These are phyloP conservation scores for Meandrina meandrites DNA, from an alignment of 92 coral and sea anemone species.

Conservation along the genomic window DNA sequence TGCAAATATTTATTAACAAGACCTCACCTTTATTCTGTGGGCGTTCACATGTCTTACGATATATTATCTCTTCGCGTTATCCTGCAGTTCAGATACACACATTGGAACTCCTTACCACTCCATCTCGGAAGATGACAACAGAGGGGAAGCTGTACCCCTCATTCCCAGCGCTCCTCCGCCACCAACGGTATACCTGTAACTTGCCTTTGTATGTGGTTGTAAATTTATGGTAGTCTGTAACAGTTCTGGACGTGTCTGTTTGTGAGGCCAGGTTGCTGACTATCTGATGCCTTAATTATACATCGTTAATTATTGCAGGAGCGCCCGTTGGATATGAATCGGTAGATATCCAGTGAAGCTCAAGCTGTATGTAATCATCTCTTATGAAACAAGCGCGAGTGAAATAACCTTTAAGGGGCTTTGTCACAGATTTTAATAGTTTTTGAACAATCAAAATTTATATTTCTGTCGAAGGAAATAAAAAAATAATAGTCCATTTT, in stretches of 20 bases:
- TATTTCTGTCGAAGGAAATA: too few species aligned
- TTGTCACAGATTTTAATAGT: too few species aligned
- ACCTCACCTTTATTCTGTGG: not conserved
- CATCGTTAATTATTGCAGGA: not conserved
- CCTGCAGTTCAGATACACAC: conserved; percentile 27
- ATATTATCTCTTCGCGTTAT: not conserved
- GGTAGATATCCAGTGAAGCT: too few species aligned
- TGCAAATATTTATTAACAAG: not conserved
- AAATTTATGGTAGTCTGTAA: not conserved
- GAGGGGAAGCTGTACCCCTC: conserved; percentile 35
- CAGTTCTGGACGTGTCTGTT: too few species aligned
- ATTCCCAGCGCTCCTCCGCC: conserved; percentile 24
- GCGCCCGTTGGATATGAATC: not conserved
- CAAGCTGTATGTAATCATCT: too few species aligned
- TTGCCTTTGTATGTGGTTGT: not conserved
- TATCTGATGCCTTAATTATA: too few species aligned
- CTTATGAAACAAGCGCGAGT: too few species aligned
- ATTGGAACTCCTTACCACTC: conserved; percentile 52
- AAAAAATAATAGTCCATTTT: too few species aligned
- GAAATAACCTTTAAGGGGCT: too few species aligned
- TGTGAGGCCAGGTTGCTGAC: too few species aligned
- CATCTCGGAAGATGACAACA: conserved; percentile 32
- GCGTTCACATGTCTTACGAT: not conserved
- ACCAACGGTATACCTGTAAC: conserved; percentile 7
- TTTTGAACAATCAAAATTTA: too few species aligned